Percentiles rank a stretch among this genome's conserved stretches.
phyloP scores from a whole-genome alignment of 2,113 vertebrate species.

The Podilymbus podiceps region DNA sequence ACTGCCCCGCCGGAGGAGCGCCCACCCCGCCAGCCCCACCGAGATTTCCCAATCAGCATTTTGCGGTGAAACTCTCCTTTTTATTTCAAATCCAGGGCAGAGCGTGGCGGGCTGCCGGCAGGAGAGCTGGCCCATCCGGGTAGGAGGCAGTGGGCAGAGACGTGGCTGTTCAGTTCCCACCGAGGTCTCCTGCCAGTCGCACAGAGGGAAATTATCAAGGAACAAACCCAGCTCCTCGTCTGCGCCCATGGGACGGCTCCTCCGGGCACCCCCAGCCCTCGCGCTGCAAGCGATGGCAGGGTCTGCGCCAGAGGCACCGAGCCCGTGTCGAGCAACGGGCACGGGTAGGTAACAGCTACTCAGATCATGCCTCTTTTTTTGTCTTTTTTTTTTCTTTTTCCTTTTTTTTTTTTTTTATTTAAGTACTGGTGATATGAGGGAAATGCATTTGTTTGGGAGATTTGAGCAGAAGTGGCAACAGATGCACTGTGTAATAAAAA shows the following conservation, averaged over 20 bases:
- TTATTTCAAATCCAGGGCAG: not conserved
- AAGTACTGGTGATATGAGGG: not conserved
- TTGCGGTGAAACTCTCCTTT: not conserved
- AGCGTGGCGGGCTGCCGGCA: rapidly evolving
- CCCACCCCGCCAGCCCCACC: not conserved
- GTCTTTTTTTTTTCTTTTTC: too few relatives aligned
- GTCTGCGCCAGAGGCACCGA: not conserved
- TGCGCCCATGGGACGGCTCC: not conserved
- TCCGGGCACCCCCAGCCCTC: rapidly evolving
- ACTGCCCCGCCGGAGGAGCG: rapidly evolving
- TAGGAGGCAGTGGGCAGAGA: not conserved
- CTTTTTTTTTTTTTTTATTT: not conserved
- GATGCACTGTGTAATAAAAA: constrained; percentile 27
- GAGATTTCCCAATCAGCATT: not conserved
- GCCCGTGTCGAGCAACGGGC: not conserved
- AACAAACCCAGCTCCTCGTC: not conserved
- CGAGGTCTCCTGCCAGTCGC: rapidly evolving
- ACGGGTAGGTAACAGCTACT: not conserved
- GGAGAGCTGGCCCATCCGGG: not conserved
- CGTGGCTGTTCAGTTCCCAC: not conserved
- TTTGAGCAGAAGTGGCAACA: constrained; percentile 43
- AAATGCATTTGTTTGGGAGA: not conserved
- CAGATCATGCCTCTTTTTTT: not conserved
- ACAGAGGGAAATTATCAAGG: rapidly evolving
- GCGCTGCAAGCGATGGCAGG: not conserved